These are phyloP conservation scores for Patagioenas fasciata DNA, from an alignment of 2,113 vertebrate species.

Conservation along the genomic window DNA sequence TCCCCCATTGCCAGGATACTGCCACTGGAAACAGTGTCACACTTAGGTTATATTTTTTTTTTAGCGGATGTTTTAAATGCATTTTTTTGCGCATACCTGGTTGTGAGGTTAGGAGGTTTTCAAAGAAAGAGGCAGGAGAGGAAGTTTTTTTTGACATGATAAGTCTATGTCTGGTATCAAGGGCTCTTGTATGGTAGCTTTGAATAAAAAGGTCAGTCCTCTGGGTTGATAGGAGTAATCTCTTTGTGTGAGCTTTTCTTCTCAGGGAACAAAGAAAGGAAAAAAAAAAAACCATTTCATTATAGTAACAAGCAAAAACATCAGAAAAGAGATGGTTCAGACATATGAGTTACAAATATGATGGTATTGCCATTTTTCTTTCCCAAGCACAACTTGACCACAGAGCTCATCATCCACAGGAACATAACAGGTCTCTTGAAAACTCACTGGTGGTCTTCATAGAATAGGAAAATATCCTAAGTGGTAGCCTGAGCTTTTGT, in stretches of 20 bases:
- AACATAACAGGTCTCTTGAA: background rate
- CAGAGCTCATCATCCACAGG: background rate
- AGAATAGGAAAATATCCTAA: background rate
- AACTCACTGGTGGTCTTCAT: background rate
- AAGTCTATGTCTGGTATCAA: background rate
- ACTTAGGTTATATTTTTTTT: background rate
- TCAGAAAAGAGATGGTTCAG: background rate
- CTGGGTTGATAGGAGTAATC: background rate
- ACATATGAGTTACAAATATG: background rate
- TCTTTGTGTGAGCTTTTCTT: background rate
- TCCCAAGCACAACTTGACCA: background rate
- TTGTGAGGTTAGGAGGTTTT: background rate
- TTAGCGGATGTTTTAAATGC: background rate
- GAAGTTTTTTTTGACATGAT: background rate
- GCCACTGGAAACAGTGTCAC: fast-evolving
- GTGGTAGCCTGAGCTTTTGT: background rate
- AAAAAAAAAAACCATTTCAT: background rate
- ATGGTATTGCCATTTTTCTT: background rate
- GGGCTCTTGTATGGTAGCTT: background rate
- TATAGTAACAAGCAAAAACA: background rate
- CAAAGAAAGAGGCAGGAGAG: background rate
- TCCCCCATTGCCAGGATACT: background rate
- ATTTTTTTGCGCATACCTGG: background rate
- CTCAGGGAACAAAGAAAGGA: background rate
- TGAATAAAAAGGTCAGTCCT: background rate